Conservation (phyloP, 92 coral and sea anemone genomes). For the Porites divaricata region DNA sequence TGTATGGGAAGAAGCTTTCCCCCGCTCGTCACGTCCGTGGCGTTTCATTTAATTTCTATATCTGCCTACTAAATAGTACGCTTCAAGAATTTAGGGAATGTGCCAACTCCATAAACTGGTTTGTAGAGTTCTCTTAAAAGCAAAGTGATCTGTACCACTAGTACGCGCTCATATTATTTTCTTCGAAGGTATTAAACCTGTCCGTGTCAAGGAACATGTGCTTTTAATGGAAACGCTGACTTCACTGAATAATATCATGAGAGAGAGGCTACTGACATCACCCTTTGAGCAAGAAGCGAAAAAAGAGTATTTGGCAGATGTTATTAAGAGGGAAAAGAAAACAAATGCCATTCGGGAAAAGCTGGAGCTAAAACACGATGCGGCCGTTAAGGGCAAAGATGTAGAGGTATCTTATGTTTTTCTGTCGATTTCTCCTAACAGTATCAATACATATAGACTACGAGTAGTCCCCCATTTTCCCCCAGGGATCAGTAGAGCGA, state of each 20-base stretch:
- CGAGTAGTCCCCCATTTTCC: no score
- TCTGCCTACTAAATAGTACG: no score
- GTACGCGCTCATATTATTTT: background rate
- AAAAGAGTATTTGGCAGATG: conserved; percentile 70
- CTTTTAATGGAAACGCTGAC: conserved; percentile 66
- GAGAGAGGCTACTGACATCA: conserved; percentile 82
- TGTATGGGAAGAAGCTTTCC: no score
- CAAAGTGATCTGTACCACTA: no score
- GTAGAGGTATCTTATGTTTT: conserved; percentile 64
- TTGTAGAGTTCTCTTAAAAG: no score
- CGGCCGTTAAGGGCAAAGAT: conserved; percentile 78
- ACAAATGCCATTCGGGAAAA: conserved; percentile 71
- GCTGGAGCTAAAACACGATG: conserved; percentile 71
- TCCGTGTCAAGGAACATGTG: conserved; percentile 38
- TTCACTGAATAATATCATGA: conserved; percentile 69
- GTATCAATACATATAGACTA: no score
- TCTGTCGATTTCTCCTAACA: background rate
- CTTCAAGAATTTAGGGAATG: no score
- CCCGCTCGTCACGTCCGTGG: no score
- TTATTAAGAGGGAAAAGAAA: conserved; percentile 83
- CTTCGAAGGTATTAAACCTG: conserved; percentile 26
- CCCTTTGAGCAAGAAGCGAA: conserved; percentile 77
- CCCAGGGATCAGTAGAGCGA: no score
- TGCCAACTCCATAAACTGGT: no score
- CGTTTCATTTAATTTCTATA: no score